Percentiles rank a stretch among this genome's conserved stretches.
Conservation (phyloP, 2,888 invertebrate genomes). For the Lasioglossum villosulum region DNA sequence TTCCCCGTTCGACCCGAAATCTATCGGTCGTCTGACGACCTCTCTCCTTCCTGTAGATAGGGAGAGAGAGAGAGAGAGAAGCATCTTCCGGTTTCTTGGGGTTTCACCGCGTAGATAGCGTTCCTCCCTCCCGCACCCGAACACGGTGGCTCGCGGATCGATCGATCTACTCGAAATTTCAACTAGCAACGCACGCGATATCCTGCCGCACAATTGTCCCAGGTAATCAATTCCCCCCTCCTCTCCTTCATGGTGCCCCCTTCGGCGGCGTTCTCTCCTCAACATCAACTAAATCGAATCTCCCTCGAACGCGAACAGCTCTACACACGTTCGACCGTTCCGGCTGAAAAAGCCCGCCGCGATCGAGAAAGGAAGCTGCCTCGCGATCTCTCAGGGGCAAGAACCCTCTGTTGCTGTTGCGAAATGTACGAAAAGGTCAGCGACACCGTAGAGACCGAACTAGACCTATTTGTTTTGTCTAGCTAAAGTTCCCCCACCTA, state of each 20-base stretch:
- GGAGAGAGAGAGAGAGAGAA: background rate
- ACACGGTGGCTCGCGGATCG: conserved; percentile 13
- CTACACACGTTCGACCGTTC: background rate
- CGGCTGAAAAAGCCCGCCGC: conserved; percentile 9
- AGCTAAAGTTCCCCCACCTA: no score
- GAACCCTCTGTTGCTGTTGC: background rate
- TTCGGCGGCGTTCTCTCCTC: conserved; percentile 25
- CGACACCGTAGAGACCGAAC: background rate
- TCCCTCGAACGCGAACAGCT: conserved; percentile 29
- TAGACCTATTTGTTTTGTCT: background rate
- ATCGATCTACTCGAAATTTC: conserved; percentile 54
- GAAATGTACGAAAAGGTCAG: background rate
- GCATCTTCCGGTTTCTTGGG: conserved; percentile 13
- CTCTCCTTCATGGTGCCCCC: background rate
- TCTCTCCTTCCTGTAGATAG: no score
- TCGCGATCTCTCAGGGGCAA: background rate
- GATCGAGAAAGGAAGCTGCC: background rate
- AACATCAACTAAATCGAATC: conserved; percentile 50
- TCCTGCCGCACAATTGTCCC: conserved; percentile 53
- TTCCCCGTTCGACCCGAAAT: conserved; percentile 40
- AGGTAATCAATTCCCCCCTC: conserved; percentile 48
- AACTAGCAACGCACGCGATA: conserved; percentile 52
- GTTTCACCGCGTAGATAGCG: conserved; percentile 9
- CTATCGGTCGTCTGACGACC: conserved; percentile 40
- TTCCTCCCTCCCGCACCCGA: background rate